These are phyloP conservation scores for Gallinago nigripennis DNA, from an alignment of 2,797 vertebrate genomes.

Conservation along the genomic window DNA sequence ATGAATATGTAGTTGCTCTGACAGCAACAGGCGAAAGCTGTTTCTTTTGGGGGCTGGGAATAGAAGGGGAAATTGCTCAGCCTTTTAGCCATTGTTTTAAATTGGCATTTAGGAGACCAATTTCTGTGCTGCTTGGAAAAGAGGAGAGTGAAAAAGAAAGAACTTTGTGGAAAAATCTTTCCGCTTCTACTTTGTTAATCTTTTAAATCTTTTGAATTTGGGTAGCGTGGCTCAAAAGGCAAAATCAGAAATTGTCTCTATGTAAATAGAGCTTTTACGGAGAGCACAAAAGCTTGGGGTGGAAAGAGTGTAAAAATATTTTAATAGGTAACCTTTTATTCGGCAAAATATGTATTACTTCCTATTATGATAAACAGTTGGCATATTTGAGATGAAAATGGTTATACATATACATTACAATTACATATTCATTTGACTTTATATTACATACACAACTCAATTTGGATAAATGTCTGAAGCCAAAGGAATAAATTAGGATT, in stretches of 20 bases:
- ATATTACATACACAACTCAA: constrained; percentile 75
- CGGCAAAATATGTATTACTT: constrained; percentile 73
- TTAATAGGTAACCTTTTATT: constrained; percentile 78
- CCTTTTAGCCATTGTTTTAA: constrained; percentile 41
- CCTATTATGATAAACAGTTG: constrained; percentile 77
- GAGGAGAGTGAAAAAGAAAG: background rate
- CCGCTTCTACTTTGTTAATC: constrained; percentile 39
- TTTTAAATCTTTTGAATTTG: constrained; percentile 59
- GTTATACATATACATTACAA: constrained; percentile 76
- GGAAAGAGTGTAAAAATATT: constrained; percentile 55
- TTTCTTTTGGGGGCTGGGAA: constrained; percentile 7
- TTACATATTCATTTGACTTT: constrained; percentile 77
- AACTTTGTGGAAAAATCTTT: background rate
- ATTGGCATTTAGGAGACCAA: constrained; percentile 12
- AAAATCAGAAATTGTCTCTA: constrained; percentile 54
- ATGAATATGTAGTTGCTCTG: constrained; percentile 1
- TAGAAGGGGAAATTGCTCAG: constrained; percentile 17
- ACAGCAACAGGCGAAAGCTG: constrained; percentile 1
- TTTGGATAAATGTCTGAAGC: constrained; percentile 76
- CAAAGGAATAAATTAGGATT: constrained; percentile 72
- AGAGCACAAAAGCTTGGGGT: constrained; percentile 51
- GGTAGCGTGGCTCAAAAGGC: background rate
- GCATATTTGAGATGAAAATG: constrained; percentile 73
- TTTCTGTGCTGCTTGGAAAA: constrained; percentile 8
- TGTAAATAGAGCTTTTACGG: constrained; percentile 65